Evolutionary conservation across 2,113 vertebrate genomes (phyloP).

Genomic region (Atrichornis clamosus): DNA sequence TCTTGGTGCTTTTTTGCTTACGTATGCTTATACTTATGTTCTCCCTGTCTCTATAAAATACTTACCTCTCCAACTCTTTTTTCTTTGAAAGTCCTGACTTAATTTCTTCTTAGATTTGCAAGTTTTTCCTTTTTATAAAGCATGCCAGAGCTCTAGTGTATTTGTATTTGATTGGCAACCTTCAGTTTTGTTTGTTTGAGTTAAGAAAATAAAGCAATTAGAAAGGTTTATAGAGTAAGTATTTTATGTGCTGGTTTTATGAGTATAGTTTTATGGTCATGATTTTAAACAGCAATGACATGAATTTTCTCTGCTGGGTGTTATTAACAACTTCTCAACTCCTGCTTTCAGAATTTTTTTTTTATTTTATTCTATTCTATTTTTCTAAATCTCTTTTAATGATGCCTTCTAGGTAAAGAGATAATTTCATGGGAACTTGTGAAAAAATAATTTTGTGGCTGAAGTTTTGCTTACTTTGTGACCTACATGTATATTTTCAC

Average conservation of each 20-base stretch:
- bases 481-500: not conserved
- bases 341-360: not conserved
- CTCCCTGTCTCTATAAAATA: not conserved
- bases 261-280: constrained; percentile 19
- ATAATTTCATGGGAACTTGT: constrained; percentile 19
- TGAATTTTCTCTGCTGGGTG: not conserved
- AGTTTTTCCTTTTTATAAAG: not conserved
- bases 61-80: not conserved
- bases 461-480: not conserved
- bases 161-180: constrained; percentile 18
- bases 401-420: constrained; percentile 46
- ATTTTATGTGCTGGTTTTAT: constrained; percentile 44
- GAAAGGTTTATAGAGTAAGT: not conserved
- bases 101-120: not conserved
- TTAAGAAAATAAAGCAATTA: not conserved
- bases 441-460: not conserved
- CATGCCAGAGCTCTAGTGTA: not conserved
- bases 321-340: constrained; percentile 22
- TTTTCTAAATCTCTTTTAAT: constrained; percentile 44
- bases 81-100: not conserved
- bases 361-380: not conserved
- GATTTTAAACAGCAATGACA: constrained; percentile 4
- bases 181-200: not conserved
- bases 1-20: not conserved
- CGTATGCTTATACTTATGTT: not conserved